Percentiles rank a stretch among this genome's conserved stretches.
phyloP scores from a whole-genome alignment of 2,888 invertebrate species.

The Cabera pusaria region DNA sequence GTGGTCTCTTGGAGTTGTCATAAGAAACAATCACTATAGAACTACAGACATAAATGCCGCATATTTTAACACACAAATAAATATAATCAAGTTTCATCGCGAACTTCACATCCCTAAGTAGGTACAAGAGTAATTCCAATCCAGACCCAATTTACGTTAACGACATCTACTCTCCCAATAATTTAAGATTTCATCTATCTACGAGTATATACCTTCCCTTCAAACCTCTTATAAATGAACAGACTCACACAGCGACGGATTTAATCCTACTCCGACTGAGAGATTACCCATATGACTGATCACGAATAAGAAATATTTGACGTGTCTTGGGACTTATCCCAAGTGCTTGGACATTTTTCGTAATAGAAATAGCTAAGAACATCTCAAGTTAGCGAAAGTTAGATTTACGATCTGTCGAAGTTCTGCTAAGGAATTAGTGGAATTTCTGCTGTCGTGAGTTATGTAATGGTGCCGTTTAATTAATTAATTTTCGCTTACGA shows the following conservation, averaged over 20 bases:
- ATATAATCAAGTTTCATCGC: too few species aligned
- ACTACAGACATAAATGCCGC: too few species aligned
- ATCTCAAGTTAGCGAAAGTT: slow-evolving; percentile 35
- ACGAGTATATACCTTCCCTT: too few species aligned
- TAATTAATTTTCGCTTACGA: slow-evolving; percentile 7
- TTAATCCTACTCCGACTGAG: slow-evolving; percentile 19
- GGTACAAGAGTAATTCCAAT: too few species aligned
- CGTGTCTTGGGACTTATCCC: slow-evolving; percentile 30
- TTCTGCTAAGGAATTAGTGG: slow-evolving; percentile 30
- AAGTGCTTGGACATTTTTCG: slow-evolving; percentile 29
- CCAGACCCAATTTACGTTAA: too few species aligned
- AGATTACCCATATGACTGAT: slow-evolving; percentile 37
- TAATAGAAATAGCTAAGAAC: slow-evolving; percentile 39
- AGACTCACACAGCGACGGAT: slow-evolving; percentile 4
- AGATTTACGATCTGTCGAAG: slow-evolving; percentile 35
- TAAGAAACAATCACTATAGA: too few species aligned
- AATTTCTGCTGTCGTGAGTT: slow-evolving; percentile 5
- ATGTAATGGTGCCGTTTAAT: slow-evolving; percentile 9
- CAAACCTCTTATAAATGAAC: neutral
- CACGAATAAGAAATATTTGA: slow-evolving; percentile 39
- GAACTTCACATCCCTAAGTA: too few species aligned
- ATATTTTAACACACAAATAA: too few species aligned
- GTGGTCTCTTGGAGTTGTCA: too few species aligned
- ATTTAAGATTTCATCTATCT: too few species aligned
- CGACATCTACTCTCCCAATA: too few species aligned